Evolutionary conservation across 2,888 invertebrate species (phyloP).

Genomic region (Rhamnusium bicolor): DNA sequence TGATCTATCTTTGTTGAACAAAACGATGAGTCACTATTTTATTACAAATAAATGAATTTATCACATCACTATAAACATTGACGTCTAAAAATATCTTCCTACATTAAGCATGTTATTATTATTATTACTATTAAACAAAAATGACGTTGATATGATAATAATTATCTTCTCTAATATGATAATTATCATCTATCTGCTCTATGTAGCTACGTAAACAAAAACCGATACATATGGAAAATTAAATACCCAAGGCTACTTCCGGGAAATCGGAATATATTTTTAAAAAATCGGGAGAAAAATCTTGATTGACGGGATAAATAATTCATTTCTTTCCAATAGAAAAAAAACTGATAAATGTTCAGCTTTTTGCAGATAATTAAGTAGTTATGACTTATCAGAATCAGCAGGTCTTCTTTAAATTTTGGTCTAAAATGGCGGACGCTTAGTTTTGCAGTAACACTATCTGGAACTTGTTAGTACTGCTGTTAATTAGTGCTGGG

Average conservation of each 20-base stretch:
- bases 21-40: conserved; percentile 49
- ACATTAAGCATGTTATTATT: background rate
- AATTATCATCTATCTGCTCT: background rate
- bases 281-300: too few relatives aligned
- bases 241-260: background rate
- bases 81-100: background rate
- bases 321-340: too few relatives aligned
- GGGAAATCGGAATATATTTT: background rate
- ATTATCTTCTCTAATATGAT: background rate
- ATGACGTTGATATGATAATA: background rate
- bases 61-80: background rate
- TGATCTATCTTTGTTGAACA: conserved; percentile 47
- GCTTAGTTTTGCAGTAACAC: too few relatives aligned
- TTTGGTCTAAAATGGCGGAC: too few relatives aligned
- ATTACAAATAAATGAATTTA: conserved; percentile 31
- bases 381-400: too few relatives aligned
- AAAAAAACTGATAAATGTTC: too few relatives aligned
- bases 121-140: background rate
- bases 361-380: too few relatives aligned
- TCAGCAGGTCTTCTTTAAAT: too few relatives aligned
- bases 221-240: background rate
- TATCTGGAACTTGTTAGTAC: too few relatives aligned
- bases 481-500: too few relatives aligned
- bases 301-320: too few relatives aligned
- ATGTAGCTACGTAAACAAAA: background rate